Base-by-base conservation (phyloP, 2,113 vertebrate species). In the Peromyscus maniculatus region DNA sequence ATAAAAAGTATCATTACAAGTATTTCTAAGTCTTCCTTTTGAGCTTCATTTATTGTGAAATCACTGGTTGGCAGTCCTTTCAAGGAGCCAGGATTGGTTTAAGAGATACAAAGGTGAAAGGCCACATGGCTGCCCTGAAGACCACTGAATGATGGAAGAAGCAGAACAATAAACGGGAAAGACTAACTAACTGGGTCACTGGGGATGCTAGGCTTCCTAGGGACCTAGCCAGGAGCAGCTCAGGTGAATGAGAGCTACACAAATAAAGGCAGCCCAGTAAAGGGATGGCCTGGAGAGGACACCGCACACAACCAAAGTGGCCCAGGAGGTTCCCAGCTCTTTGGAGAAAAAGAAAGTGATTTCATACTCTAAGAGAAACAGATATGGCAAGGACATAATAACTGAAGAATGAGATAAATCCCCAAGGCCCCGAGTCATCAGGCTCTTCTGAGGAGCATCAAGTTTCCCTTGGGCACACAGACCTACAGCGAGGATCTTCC, bases 101-200 rank as follows among this genome's bases (percentile, higher is more conserved):
- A 57, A 95, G 31, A 88, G 22, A 94, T 19, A 96, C 31, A 95
- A 94, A 92, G 26, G 36, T 74, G 15, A 95, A 94, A 95, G 78
- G 67, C 0, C 55, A 91, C 19, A 89, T 52, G 2, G 55, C 33
- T 82, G 22, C 7, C 83, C 39, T 79, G n/a, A 91, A 92, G 28
- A 88, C 2, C 46, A 90, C 1, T 69, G 1, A 33, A 11, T 6
- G 43, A 9, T 26, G 5, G 39, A 84, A 91, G 9, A 87, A 92
- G 62, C 5, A 91, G 33, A 93, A 91, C 75, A 72, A 64, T 36
- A 71, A 62, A 82, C 15, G 83, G 26, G 28, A 4, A 86, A 91
- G 31, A 66, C 87, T 19, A 55, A 74, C 89, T 74, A 52, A 79
- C 46, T 49, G 57, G 39, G 89, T 74, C 62, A 79, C 46, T 49